Percentiles rank a stretch among this genome's conserved stretches.
These are phyloP conservation scores for Drosophila teissieri DNA, from an alignment of 1,140 invertebrate species.

Conservation along the genomic window DNA sequence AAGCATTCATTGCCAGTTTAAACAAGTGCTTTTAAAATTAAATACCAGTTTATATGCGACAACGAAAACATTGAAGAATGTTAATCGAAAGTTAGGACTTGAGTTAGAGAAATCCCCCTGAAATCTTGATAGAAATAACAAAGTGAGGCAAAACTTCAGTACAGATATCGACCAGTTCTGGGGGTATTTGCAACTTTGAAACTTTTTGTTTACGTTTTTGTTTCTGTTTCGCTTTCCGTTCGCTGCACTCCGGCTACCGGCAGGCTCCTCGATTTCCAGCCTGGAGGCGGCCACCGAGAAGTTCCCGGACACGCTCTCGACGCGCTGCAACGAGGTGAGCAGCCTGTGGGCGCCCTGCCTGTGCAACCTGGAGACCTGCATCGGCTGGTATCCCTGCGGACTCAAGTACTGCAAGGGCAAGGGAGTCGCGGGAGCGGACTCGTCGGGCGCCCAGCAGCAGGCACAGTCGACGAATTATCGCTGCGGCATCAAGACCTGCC, in stretches of 20 bases:
- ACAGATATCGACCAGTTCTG: not conserved
- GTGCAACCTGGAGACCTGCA: slow-evolving; percentile 93
- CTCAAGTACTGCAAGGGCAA: slow-evolving; percentile 95
- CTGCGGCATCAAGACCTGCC: slow-evolving; percentile 98
- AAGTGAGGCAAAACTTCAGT: not conserved
- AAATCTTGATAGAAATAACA: slow-evolving; percentile 5
- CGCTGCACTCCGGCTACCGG: slow-evolving; percentile 6
- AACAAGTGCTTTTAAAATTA: too few species aligned
- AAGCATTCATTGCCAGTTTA: not conserved
- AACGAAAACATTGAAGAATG: not conserved
- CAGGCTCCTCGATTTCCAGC: slow-evolving; percentile 87
- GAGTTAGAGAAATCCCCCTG: not conserved
- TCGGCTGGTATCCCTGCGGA: slow-evolving; percentile 96
- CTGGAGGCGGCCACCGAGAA: slow-evolving; percentile 86
- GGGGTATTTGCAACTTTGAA: slow-evolving; percentile 9
- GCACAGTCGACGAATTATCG: slow-evolving; percentile 88
- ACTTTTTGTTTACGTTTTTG: slow-evolving; percentile 28
- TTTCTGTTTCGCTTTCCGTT: slow-evolving; percentile 12
- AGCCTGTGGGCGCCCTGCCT: slow-evolving; percentile 89
- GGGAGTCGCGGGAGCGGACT: slow-evolving; percentile 72
- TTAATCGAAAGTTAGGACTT: not conserved
- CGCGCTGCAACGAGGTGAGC: slow-evolving; percentile 88
- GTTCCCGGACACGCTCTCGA: slow-evolving; percentile 85
- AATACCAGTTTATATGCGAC: not conserved
- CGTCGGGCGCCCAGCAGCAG: slow-evolving; percentile 75